phyloP scores from a whole-genome alignment of 2,113 vertebrate genomes.

The Stigmatopora argus region DNA sequence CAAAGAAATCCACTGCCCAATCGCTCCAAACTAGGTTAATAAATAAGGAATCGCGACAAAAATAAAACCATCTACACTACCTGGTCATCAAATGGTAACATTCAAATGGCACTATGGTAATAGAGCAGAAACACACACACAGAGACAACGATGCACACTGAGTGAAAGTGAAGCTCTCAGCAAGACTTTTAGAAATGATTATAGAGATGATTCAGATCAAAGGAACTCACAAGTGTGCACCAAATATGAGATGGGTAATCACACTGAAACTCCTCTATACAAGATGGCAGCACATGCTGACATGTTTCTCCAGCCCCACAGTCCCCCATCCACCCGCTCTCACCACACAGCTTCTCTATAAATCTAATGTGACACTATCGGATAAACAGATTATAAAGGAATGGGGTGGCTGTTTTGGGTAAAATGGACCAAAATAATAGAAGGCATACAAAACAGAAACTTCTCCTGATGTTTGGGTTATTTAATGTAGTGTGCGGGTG shows the following conservation, averaged over 20 bases:
- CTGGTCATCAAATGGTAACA: background rate
- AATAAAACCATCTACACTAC: background rate
- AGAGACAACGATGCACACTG: background rate
- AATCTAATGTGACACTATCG: slow-evolving; percentile 66
- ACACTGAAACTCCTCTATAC: slow-evolving; percentile 55
- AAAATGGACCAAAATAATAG: slow-evolving; percentile 1
- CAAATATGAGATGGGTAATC: slow-evolving; percentile 69
- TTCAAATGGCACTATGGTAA: background rate
- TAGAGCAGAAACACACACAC: background rate
- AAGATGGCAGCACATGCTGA: slow-evolving; percentile 46
- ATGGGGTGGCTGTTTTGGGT: slow-evolving; percentile 17
- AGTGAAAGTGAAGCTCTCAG: slow-evolving; percentile 53
- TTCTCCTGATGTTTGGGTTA: slow-evolving; percentile 36
- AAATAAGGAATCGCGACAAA: background rate
- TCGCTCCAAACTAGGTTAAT: background rate
- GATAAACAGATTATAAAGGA: slow-evolving; percentile 72
- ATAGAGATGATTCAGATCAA: slow-evolving; percentile 73
- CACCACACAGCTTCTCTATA: slow-evolving; percentile 61
- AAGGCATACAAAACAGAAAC: background rate
- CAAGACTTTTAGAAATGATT: slow-evolving; percentile 69
- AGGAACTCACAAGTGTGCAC: slow-evolving; percentile 69
- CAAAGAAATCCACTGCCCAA: background rate
- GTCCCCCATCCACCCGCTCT: background rate
- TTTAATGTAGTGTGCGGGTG: slow-evolving; percentile 52
- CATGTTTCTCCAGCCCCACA: background rate